phyloP scores from a whole-genome alignment of 2,888 invertebrate genomes.

The Leucophenga montana region DNA sequence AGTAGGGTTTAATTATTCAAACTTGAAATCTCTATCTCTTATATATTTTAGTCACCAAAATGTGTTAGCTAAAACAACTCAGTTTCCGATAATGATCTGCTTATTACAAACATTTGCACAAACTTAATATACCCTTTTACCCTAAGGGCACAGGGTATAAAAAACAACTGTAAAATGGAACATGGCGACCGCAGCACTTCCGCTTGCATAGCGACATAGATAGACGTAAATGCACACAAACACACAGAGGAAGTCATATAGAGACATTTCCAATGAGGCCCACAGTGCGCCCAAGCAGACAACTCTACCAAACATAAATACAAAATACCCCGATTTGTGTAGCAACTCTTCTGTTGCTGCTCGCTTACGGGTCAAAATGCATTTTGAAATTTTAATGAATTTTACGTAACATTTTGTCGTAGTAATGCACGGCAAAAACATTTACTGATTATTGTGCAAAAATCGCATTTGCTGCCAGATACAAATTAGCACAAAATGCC shows the following conservation, averaged over 20 bases:
- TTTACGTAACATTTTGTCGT: conserved; percentile 52
- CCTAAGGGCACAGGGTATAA: conserved; percentile 29
- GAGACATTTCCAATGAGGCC: conserved; percentile 4
- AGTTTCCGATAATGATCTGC: too few relatives aligned
- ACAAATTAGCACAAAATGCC: conserved; percentile 44
- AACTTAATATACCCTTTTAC: too few relatives aligned
- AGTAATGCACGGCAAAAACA: background rate
- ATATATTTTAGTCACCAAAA: too few relatives aligned
- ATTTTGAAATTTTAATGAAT: conserved; percentile 48
- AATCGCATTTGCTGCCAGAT: conserved; percentile 7
- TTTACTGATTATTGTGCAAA: conserved; percentile 61
- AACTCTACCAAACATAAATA: conserved; percentile 13
- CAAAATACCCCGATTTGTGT: conserved; percentile 23
- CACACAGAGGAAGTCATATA: conserved; percentile 8
- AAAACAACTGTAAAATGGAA: conserved; percentile 4
- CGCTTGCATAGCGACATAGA: conserved; percentile 37
- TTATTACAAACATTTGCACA: too few relatives aligned
- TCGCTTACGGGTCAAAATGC: conserved; percentile 12
- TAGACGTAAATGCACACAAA: conserved; percentile 36
- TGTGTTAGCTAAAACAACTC: too few relatives aligned
- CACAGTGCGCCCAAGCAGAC: background rate
- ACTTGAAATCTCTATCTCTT: too few relatives aligned
- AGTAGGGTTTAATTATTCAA: too few relatives aligned
- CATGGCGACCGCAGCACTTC: conserved; percentile 56
- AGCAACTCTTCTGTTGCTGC: conserved; percentile 27